phyloP scores from a whole-genome alignment of 2,113 vertebrate genomes.

The Pterocles burchelli region DNA sequence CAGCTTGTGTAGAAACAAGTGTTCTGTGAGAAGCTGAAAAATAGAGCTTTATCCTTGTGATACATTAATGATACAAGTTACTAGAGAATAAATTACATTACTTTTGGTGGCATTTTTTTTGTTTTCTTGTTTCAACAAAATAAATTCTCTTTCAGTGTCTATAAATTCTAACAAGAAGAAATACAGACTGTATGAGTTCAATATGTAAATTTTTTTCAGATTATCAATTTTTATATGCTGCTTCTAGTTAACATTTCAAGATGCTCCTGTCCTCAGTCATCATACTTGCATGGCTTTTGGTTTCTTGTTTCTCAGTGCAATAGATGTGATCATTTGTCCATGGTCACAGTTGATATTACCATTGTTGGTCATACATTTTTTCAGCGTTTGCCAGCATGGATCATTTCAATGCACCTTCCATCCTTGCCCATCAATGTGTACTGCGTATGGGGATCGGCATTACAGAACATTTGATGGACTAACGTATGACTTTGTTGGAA shows the following conservation, averaged over 20 bases:
- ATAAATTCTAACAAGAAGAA: not conserved
- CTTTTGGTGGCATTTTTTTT: rapidly evolving
- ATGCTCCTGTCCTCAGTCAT: not conserved
- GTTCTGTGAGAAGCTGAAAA: not conserved
- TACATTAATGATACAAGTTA: not conserved
- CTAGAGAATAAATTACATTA: not conserved
- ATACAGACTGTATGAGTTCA: not conserved
- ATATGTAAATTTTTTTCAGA: not conserved
- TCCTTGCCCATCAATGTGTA: conserved; percentile 94
- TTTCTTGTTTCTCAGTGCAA: not conserved
- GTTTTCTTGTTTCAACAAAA: not conserved
- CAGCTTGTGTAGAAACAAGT: not conserved
- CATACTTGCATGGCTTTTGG: not conserved
- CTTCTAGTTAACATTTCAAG: not conserved
- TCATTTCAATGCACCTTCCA: conserved; percentile 88
- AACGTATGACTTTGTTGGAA: conserved; percentile 89
- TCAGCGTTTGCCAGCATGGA: conserved; percentile 89
- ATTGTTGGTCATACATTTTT: conserved; percentile 43
- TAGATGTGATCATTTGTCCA: not conserved
- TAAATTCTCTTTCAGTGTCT: not conserved
- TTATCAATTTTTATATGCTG: not conserved
- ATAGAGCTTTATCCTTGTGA: not conserved
- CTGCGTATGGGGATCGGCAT: conserved; percentile 90
- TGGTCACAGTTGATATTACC: not conserved
- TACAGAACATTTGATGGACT: conserved; percentile 94